These are phyloP conservation scores for Thera britannica DNA, from an alignment of 2,888 invertebrate genomes.

Conservation along the genomic window DNA sequence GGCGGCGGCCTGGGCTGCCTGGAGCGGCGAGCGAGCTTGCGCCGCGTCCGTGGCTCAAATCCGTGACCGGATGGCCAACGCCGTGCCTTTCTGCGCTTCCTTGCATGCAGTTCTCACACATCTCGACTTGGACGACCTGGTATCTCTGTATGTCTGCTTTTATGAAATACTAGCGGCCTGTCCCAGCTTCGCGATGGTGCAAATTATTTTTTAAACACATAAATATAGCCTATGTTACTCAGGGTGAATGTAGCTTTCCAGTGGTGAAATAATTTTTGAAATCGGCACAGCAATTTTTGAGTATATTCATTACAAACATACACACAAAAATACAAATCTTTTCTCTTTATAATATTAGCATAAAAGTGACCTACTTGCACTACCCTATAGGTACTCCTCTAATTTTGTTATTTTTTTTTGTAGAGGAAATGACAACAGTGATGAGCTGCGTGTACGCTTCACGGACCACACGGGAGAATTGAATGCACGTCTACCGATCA, in stretches of 20 bases:
- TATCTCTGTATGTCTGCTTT: constrained; percentile 51
- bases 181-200: no score
- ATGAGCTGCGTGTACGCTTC: constrained; percentile 86
- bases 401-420: neutral
- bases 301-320: no score
- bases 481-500: constrained; percentile 83
- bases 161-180: neutral
- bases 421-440: constrained; percentile 12
- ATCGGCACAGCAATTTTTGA: no score
- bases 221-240: no score
- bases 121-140: constrained; percentile 88
- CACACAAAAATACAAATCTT: no score
- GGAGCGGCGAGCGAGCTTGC: constrained; percentile 70
- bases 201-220: no score
- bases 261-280: no score
- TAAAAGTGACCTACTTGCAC: no score
- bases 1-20: constrained; percentile 74
- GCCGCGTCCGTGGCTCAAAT: constrained; percentile 66
- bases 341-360: no score
- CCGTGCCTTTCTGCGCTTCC: constrained; percentile 88
- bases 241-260: no score
- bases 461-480: constrained; percentile 89
- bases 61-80: constrained; percentile 61
- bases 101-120: constrained; percentile 88
- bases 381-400: no score